phyloP scores from a whole-genome alignment of 2,888 invertebrate genomes.

The Limnephilus marmoratus region DNA sequence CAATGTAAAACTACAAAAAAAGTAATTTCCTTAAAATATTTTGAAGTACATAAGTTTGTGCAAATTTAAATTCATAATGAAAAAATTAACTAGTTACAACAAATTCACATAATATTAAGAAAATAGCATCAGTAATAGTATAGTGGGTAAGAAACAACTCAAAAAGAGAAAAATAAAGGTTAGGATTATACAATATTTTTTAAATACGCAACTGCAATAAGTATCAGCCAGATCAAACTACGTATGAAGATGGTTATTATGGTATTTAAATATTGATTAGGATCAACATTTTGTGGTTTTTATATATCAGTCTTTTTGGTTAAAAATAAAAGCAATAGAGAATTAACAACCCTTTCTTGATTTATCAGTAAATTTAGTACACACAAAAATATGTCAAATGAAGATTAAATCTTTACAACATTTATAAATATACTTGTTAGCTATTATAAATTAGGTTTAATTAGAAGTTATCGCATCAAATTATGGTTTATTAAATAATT shows the following conservation, averaged over 20 bases:
- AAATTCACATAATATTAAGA: background rate
- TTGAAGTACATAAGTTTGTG: constrained; percentile 10
- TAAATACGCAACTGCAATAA: background rate
- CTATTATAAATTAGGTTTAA: background rate
- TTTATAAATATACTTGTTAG: too few relatives aligned
- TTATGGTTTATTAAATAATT: background rate
- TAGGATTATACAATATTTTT: background rate
- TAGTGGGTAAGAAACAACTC: background rate
- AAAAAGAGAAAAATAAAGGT: background rate
- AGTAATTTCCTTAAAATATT: constrained; percentile 2
- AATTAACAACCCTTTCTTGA: constrained; percentile 22
- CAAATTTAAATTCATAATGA: constrained; percentile 6
- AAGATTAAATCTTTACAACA: background rate
- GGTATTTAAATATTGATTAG: background rate
- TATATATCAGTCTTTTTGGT: constrained; percentile 36
- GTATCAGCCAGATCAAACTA: background rate
- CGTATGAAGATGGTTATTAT: background rate
- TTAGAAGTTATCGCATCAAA: background rate
- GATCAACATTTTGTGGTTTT: background rate
- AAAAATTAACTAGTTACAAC: background rate
- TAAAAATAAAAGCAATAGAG: constrained; percentile 14
- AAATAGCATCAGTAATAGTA: background rate
- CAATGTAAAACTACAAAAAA: constrained; percentile 14
- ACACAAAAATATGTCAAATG: background rate
- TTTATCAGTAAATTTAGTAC: background rate